These are phyloP conservation scores for Globia sparganii DNA, from an alignment of 2,888 invertebrate genomes.

Conservation along the genomic window DNA sequence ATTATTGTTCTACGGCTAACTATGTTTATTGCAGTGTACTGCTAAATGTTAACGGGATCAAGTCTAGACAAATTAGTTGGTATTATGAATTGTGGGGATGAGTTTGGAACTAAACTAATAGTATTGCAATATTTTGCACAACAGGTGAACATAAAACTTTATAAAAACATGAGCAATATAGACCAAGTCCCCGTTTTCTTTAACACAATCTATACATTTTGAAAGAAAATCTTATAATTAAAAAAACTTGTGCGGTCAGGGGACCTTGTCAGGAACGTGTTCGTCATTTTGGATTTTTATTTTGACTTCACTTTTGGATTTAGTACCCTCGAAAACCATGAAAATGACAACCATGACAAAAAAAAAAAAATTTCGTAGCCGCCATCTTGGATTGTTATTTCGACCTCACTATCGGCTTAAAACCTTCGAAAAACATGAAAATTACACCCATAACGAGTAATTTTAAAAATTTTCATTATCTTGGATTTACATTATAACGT, in stretches of 20 bases:
- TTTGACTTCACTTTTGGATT: neutral
- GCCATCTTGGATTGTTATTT: no score
- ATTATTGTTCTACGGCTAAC: constrained; percentile 49
- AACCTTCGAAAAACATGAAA: no score
- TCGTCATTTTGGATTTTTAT: neutral
- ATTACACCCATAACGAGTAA: no score
- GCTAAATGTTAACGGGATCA: constrained; percentile 17
- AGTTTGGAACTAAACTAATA: neutral
- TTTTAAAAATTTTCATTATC: no score
- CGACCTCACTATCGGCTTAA: no score
- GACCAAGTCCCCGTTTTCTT: neutral
- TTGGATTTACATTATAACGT: neutral
- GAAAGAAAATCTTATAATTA: neutral
- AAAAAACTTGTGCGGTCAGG: neutral
- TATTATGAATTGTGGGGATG: neutral
- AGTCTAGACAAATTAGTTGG: constrained; percentile 28
- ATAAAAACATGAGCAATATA: neutral
- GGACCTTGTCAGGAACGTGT: neutral
- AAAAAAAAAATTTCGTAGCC: no score
- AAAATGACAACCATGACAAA: no score
- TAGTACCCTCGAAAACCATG: neutral
- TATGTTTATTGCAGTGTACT: constrained; percentile 26
- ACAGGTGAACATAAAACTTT: neutral
- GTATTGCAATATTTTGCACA: neutral
- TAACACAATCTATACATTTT: neutral